phyloP scores from a whole-genome alignment of 2,113 vertebrate species.

The Aldabrachelys gigantea region DNA sequence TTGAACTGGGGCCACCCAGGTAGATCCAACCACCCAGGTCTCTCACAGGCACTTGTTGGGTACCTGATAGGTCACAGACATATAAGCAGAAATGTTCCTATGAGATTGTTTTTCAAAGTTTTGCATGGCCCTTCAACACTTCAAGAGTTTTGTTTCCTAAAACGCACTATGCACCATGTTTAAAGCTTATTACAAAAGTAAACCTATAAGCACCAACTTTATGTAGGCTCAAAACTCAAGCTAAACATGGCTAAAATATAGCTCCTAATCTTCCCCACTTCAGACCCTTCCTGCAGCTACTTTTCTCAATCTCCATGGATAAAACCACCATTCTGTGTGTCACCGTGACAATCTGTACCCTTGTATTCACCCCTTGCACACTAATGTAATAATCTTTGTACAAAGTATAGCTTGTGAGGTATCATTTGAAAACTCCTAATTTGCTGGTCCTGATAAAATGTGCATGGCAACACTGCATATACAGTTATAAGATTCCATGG shows the following conservation, averaged over 20 bases:
- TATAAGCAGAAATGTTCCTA: background rate
- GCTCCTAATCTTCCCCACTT: background rate
- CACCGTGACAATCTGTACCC: background rate
- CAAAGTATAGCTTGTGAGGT: background rate
- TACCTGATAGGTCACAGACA: background rate
- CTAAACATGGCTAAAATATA: background rate
- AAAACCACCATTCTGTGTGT: background rate
- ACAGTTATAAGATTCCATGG: background rate
- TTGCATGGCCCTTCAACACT: background rate
- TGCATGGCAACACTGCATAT: background rate
- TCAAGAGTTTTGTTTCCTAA: background rate
- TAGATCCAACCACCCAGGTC: background rate
- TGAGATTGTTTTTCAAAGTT: background rate
- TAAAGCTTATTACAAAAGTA: background rate
- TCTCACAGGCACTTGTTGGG: background rate
- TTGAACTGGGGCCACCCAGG: fast-evolving
- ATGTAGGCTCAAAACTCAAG: background rate
- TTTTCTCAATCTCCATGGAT: background rate
- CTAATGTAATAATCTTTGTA: background rate
- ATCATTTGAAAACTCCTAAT: background rate
- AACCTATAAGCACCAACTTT: fast-evolving
- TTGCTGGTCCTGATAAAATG: background rate
- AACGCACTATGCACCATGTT: background rate
- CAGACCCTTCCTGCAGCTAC: background rate
- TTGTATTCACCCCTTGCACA: background rate